Conservation (phyloP, 2,797 vertebrate genomes). For the Scomberomorus guttatus region DNA sequence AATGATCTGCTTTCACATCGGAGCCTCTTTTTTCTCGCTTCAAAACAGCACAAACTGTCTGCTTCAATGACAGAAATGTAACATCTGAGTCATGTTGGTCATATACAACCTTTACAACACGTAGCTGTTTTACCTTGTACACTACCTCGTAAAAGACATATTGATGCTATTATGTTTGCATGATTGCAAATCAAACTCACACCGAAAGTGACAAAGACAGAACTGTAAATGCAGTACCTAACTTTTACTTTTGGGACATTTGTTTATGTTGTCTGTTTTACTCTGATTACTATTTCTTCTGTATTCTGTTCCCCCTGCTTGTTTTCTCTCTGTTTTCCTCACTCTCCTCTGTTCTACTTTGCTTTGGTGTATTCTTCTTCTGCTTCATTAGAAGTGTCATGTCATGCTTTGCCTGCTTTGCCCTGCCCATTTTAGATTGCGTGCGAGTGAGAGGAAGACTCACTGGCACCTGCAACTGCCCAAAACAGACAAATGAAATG, state of each 20-base stretch:
- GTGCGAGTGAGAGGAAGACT: conserved; percentile 65
- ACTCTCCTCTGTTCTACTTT: conserved; percentile 13
- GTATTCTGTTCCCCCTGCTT: neutral
- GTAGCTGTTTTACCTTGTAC: no score
- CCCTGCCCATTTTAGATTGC: conserved; percentile 59
- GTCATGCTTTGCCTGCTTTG: conserved; percentile 35
- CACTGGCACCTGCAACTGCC: conserved; percentile 71
- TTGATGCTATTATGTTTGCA: neutral
- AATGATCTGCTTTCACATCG: neutral
- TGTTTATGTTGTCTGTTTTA: neutral
- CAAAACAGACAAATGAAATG: conserved; percentile 68
- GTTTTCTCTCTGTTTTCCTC: neutral
- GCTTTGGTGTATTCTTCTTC: conserved; percentile 24
- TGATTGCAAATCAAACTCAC: neutral
- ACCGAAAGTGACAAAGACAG: neutral
- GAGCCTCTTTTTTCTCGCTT: neutral
- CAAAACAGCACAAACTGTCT: neutral
- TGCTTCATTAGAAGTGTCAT: conserved; percentile 34
- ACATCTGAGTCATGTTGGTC: no score
- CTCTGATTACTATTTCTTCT: neutral
- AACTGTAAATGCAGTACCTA: neutral
- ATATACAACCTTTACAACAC: neutral
- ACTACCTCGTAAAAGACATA: no score
- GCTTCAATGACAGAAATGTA: no score
- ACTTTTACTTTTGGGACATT: neutral